Evolutionary conservation across 2,113 vertebrate species (phyloP).

Genomic region (Petrocephalus zakoni): DNA sequence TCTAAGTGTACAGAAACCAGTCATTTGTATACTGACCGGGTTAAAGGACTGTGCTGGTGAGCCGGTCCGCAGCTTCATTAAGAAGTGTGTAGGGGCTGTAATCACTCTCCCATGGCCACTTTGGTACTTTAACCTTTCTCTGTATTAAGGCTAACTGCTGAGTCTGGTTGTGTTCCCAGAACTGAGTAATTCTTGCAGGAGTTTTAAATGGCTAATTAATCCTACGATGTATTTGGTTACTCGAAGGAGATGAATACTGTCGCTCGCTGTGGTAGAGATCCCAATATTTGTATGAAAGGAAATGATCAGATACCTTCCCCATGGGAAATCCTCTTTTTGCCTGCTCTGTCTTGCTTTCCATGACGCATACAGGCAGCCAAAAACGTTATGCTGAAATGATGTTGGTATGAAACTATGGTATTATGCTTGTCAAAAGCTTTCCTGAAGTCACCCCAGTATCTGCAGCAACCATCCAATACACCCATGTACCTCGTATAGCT

Average conservation of each 20-base stretch:
- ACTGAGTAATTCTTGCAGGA: neutral
- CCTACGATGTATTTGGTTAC: neutral
- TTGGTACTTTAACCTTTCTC: neutral
- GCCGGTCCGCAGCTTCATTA: neutral
- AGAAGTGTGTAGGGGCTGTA: neutral
- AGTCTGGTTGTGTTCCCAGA: neutral
- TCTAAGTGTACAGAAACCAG: neutral
- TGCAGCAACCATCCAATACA: too few relatives aligned
- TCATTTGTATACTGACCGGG: neutral
- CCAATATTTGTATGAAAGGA: neutral
- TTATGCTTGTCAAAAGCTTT: too few relatives aligned
- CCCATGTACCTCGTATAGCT: too few relatives aligned
- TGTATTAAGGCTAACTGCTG: neutral
- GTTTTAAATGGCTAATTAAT: neutral
- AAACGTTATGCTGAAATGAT: too few relatives aligned
- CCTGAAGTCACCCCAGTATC: too few relatives aligned
- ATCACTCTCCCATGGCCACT: constrained; percentile 11
- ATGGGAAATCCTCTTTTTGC: neutral
- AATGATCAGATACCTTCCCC: neutral
- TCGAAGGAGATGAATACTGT: neutral
- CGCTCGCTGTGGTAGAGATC: neutral
- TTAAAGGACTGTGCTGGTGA: neutral
- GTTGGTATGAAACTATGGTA: too few relatives aligned
- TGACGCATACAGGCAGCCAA: too few relatives aligned
- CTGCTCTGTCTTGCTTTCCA: neutral